phyloP scores from a whole-genome alignment of 2,113 vertebrate species.

The Silurus asotus region DNA sequence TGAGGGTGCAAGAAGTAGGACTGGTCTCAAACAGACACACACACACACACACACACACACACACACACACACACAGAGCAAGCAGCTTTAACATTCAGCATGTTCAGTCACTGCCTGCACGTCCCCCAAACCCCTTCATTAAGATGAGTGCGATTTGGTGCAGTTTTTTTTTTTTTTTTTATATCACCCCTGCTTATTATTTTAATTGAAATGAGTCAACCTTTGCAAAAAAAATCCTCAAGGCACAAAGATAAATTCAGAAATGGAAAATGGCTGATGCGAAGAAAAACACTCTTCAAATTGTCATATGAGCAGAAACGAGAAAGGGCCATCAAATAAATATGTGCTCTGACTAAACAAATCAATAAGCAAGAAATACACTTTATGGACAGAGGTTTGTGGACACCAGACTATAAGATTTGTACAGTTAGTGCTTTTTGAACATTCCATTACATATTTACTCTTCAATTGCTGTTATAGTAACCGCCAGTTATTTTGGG shows the following conservation, averaged over 20 bases:
- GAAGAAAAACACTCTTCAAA: conserved; percentile 39
- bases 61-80: conserved; percentile 28
- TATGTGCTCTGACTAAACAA: conserved; percentile 2
- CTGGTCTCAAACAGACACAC: neutral
- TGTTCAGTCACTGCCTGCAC: conserved; percentile 12
- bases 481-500: too few relatives aligned
- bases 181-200: conserved; percentile 55
- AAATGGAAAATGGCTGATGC: conserved; percentile 52
- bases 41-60: neutral
- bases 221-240: conserved; percentile 48
- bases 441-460: too few relatives aligned
- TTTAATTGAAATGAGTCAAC: conserved; percentile 63
- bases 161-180: conserved; percentile 37
- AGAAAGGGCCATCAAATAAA: neutral
- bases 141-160: conserved; percentile 52
- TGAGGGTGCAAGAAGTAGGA: neutral
- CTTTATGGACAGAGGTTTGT: too few relatives aligned
- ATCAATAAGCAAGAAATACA: neutral
- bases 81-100: conserved; percentile 46
- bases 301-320: conserved; percentile 16
- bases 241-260: conserved; percentile 54
- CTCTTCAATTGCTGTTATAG: too few relatives aligned
- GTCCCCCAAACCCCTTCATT: conserved; percentile 51
- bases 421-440: too few relatives aligned
- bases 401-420: too few relatives aligned